These are phyloP conservation scores for Trichonephila clavata DNA, from an alignment of 1,140 invertebrate genomes.

Conservation along the genomic window DNA sequence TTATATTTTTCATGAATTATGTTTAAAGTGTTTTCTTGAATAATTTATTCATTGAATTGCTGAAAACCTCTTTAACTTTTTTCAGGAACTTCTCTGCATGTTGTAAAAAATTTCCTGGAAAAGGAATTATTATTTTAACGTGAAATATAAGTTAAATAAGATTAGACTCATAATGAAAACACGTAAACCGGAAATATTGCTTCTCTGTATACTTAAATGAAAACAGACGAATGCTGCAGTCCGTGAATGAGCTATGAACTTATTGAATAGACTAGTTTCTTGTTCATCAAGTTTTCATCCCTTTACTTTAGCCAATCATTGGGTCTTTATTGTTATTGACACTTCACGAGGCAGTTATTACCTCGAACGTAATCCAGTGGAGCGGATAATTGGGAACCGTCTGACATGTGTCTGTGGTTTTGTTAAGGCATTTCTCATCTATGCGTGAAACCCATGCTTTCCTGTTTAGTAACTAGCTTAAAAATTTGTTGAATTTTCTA, in stretches of 20 bases:
- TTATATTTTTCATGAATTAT: no score
- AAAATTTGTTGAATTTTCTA: no score
- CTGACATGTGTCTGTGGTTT: conserved; percentile 19
- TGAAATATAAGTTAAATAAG: no score
- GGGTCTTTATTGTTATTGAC: conserved; percentile 20
- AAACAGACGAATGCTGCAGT: not conserved
- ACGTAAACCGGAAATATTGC: no score
- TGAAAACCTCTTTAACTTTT: no score
- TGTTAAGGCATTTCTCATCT: not conserved
- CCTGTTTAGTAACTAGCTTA: not conserved
- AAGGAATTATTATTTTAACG: no score
- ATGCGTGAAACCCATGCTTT: not conserved
- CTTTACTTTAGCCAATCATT: conserved; percentile 17
- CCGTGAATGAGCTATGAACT: not conserved
- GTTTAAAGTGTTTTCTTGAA: no score
- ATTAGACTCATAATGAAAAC: no score
- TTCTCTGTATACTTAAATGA: no score
- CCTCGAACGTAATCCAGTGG: conserved; percentile 10
- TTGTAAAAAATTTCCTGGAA: no score
- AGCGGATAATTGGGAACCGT: conserved; percentile 21
- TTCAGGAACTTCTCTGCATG: no score
- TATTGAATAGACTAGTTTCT: not conserved
- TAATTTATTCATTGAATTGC: no score
- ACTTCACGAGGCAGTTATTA: conserved; percentile 22
- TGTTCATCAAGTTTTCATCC: not conserved